These are phyloP conservation scores for Cerastis leucographa DNA, from an alignment of 2,888 invertebrate species.

Conservation along the genomic window DNA sequence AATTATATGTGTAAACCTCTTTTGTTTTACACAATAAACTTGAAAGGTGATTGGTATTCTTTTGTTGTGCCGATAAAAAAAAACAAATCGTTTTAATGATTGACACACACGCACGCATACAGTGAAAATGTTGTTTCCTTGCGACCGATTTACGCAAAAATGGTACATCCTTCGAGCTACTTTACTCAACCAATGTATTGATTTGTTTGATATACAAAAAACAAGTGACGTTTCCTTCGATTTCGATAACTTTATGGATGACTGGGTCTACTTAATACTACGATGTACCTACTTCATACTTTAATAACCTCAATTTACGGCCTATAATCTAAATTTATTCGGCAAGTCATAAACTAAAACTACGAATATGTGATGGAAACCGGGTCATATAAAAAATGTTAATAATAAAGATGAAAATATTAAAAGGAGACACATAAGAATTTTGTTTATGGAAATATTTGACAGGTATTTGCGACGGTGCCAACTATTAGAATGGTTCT, in stretches of 20 bases:
- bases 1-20: constrained; percentile 29
- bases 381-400: neutral
- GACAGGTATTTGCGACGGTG: neutral
- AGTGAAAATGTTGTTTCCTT: constrained; percentile 75
- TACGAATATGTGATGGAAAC: neutral
- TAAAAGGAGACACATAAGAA: neutral
- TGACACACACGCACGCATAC: constrained; percentile 73
- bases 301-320: neutral
- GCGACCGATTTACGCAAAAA: constrained; percentile 76
- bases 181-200: constrained; percentile 68
- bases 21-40: constrained; percentile 42
- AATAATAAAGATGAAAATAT: neutral
- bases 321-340: neutral
- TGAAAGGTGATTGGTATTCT: constrained; percentile 35
- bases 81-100: constrained; percentile 52
- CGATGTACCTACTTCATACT: neutral
- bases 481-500: neutral
- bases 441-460: neutral
- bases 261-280: constrained; percentile 33
- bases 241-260: constrained; percentile 53
- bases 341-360: neutral
- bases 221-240: constrained; percentile 59
- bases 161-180: constrained; percentile 71
- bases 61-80: constrained; percentile 43
- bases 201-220: constrained; percentile 53